Evolutionary conservation across 2,888 invertebrate genomes (phyloP).

Genomic region (Herminia tarsipennalis): DNA sequence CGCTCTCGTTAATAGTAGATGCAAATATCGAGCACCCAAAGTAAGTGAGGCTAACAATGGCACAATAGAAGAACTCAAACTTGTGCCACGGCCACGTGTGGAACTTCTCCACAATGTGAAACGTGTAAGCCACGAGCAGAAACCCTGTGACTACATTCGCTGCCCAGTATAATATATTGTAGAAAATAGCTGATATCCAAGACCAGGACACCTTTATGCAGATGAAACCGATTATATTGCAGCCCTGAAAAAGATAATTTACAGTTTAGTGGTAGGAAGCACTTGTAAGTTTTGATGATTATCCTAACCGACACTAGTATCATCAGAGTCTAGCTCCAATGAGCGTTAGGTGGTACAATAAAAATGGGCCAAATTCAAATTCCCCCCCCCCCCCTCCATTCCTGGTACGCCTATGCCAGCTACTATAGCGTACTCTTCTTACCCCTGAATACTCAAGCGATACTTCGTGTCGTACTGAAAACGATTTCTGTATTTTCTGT

Average conservation of each 20-base stretch:
- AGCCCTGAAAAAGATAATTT: slow-evolving; percentile 74
- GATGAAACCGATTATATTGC: slow-evolving; percentile 92
- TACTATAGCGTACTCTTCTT: too few relatives aligned
- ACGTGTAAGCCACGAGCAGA: slow-evolving; percentile 90
- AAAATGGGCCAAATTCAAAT: too few relatives aligned
- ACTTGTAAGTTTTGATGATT: too few relatives aligned
- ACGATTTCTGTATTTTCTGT: too few relatives aligned
- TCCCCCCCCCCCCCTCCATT: too few relatives aligned
- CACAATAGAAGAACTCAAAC: slow-evolving; percentile 91
- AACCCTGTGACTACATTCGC: slow-evolving; percentile 92
- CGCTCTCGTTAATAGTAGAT: slow-evolving; percentile 85
- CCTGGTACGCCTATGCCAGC: too few relatives aligned
- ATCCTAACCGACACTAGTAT: too few relatives aligned
- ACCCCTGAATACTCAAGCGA: too few relatives aligned
- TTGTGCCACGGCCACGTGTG: slow-evolving; percentile 94
- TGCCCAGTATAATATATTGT: slow-evolving; percentile 91
- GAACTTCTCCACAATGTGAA: slow-evolving; percentile 93
- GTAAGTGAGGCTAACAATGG: slow-evolving; percentile 89
- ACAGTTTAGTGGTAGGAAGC: too few relatives aligned
- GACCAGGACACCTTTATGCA: slow-evolving; percentile 89
- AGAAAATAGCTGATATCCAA: slow-evolving; percentile 89
- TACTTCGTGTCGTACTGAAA: too few relatives aligned
- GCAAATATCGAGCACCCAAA: slow-evolving; percentile 91
- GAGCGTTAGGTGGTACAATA: neutral
- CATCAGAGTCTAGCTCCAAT: too few relatives aligned